Base-by-base conservation (phyloP, 2,888 invertebrate species). In the Microchrysa polita region DNA sequence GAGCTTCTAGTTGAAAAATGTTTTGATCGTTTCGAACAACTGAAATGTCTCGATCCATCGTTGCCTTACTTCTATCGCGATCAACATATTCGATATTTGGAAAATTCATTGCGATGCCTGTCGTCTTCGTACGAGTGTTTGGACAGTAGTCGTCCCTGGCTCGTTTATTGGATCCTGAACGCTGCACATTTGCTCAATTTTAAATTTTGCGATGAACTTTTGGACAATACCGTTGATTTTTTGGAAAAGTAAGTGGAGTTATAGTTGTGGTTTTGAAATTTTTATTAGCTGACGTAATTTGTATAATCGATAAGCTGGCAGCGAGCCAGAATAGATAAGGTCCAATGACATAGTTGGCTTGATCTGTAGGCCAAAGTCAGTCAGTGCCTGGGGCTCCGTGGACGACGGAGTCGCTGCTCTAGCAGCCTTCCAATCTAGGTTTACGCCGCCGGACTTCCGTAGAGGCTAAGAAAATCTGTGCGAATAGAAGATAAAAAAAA, bases 91-190 rank as follows among this genome's bases (percentile, higher is more conserved):
- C 83, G 87, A 77, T 89, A 90, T 82, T 86, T 96, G 73, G 89
- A 90, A 79, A 88, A 87, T 78, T 92, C 91, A 80, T 82, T 96
- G 23, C 86, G 86, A 59, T 86, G 88, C 80, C 86, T 96, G 78
- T 91, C 93, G 57, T 85, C 87, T 75, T 88, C 88, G 76, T 95
- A 94, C 81, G 90, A 92, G 90, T 90, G 91, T 81, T 86, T 99
- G 77, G 98, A 99, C 88, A 93, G 96, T 10, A 98, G 97, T 83
- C 90, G 97, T 79, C 92, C 98, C 7, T 99, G 99, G 99, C 87
- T 98, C 76, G 92, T 96, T 80, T 99, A 97, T 83, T 99, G 99
- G 99, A 95, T 95, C 76, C 84, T 98, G 44, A 97, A 99, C 86
- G 90, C 95, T 5, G 87, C 98, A 48, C 91, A 93, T 82, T 86